Base-by-base conservation (phyloP, 2,888 invertebrate genomes). In the Xestia c-nigrum region DNA sequence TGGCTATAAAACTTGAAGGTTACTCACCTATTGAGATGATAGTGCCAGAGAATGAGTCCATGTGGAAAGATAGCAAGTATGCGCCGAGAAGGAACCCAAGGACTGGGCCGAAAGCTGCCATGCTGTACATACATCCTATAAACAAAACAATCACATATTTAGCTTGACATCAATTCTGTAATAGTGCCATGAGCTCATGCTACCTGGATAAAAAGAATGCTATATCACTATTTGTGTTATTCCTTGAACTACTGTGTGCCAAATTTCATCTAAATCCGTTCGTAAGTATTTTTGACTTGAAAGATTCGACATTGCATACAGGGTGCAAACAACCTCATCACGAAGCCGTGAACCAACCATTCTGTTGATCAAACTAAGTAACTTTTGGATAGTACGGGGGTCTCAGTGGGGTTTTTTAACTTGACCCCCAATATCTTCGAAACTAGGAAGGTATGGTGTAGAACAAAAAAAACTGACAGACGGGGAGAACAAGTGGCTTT, bases 91-190 rank as follows among this genome's bases (percentile, higher is more conserved):
- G 97, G 93, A 99, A 99, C 69, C 99, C 99, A 70, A 99, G 97
- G 9, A 99, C 99, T n/a, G 99, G 99, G 50, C 99, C 99, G 93
- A 99, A 98, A 0, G 99, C 99, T 67, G 99, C 99, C 98, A 99
- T 99, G 92, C 99, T 99, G 97, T 99, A 99, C 98, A 99, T 99
- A 94, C 98, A 99, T 72, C 99, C 99, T 98, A 94, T 95, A 97
- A 83, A 90, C 50, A 87, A 88, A 72, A 66, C 21, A 71, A 73
- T 57, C 5, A 24, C 12, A 24, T 14, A 65, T 50, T 57, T 57
- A 73, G n/a, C 61, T 50, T 59, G 43, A 50, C 57, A 52, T 61
- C 47, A 31, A 31, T 31, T 31, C 31, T 31, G 31, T 2, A 31
- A 31, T 31, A 31, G 31, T 31, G 31, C n/a, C n/a, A n/a, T n/a